A percentile compares a stretch with the other conserved stretches of the same genome.
Conservation (phyloP, 1,140 invertebrate species). For the Diabrotica virgifera region DNA sequence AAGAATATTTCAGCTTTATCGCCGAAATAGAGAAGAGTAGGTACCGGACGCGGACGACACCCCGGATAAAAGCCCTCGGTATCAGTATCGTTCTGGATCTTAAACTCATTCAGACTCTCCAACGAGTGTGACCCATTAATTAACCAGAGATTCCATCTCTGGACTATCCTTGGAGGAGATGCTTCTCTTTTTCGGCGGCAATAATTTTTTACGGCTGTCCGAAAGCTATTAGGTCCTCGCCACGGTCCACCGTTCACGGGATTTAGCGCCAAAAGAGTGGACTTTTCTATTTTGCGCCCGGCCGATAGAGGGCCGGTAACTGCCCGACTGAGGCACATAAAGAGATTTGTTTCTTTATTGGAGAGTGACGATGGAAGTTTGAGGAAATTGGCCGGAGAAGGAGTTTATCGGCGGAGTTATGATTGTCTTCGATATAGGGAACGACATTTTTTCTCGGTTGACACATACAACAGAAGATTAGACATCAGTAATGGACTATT, state of each 20-base stretch:
- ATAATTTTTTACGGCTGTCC: constrained; percentile 16
- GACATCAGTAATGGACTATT: too few relatives aligned
- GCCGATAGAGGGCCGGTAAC: background rate
- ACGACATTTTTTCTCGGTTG: too few relatives aligned
- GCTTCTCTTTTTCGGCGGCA: background rate
- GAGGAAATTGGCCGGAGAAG: constrained; percentile 1
- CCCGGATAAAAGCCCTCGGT: background rate
- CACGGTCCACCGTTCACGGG: background rate
- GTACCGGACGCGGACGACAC: background rate
- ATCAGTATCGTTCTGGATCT: background rate
- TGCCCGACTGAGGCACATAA: background rate
- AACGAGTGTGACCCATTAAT: background rate
- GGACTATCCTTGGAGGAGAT: background rate
- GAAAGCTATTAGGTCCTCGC: constrained; percentile 2
- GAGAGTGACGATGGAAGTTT: constrained; percentile 1
- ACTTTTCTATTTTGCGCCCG: background rate
- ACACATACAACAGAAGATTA: too few relatives aligned
- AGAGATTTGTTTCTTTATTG: constrained; percentile 2
- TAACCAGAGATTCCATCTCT: background rate
- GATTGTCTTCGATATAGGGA: background rate
- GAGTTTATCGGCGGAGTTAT: background rate
- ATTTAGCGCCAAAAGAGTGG: background rate
- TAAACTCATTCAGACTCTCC: constrained; percentile 2
- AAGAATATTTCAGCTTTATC: background rate
- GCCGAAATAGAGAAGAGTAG: background rate